Percentiles rank a stretch among this genome's conserved stretches.
phyloP scores from a whole-genome alignment of 1,140 invertebrate species.

The Habropoda laboriosa region DNA sequence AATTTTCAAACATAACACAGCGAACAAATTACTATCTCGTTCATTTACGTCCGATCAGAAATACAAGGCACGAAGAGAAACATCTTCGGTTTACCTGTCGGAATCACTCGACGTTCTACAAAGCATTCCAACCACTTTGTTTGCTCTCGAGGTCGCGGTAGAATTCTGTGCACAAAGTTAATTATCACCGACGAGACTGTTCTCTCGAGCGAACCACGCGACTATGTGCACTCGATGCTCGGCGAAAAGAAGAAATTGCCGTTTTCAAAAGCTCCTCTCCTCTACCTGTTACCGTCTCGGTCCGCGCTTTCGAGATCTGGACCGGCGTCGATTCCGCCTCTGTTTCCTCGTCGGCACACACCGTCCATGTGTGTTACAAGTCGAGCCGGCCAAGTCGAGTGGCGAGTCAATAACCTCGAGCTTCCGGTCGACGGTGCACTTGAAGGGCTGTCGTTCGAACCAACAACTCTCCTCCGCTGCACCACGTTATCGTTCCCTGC shows the following conservation, averaged over 20 bases:
- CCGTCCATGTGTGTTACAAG: conserved; percentile 41
- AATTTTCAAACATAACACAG: too few relatives aligned
- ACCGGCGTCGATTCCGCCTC: background rate
- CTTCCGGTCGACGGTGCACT: conserved; percentile 77
- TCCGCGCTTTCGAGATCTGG: conserved; percentile 23
- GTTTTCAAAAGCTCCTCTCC: conserved; percentile 29
- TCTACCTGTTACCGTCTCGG: conserved; percentile 23
- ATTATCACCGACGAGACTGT: conserved; percentile 11
- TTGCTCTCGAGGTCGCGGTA: background rate
- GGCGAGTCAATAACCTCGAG: conserved; percentile 80
- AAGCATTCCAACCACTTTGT: background rate
- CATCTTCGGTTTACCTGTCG: too few relatives aligned
- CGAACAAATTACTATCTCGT: too few relatives aligned
- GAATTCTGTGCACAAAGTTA: conserved; percentile 3
- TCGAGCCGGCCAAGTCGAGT: conserved; percentile 68
- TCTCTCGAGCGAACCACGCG: background rate
- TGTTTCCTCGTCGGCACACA: background rate
- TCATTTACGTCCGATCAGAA: too few relatives aligned
- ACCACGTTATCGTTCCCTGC: conserved; percentile 76
- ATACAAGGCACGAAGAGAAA: too few relatives aligned
- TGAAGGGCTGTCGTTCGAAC: conserved; percentile 78
- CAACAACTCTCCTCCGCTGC: conserved; percentile 76
- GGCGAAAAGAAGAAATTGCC: background rate
- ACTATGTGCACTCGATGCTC: background rate
- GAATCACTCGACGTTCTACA: background rate